phyloP scores from a whole-genome alignment of 2,113 vertebrate genomes.

The Bubo blakistoni region DNA sequence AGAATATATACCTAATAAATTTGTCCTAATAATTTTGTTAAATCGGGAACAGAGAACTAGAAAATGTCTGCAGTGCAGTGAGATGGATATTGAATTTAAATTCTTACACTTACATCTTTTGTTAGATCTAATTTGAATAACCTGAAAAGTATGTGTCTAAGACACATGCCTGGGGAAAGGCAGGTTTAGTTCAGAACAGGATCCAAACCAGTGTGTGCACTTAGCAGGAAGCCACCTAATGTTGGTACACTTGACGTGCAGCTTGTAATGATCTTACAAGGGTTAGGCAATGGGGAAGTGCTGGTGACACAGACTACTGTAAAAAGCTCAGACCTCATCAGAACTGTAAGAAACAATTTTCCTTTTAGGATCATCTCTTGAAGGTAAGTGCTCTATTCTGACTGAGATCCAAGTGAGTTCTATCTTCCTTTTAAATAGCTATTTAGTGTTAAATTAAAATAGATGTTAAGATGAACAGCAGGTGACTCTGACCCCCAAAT shows the following conservation, averaged over 20 bases:
- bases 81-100: not conserved
- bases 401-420: not conserved
- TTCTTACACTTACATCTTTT: not conserved
- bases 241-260: not conserved
- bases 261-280: not conserved
- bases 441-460: not conserved
- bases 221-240: not conserved
- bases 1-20: not conserved
- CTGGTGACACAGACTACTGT: not conserved
- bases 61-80: not conserved
- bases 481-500: not conserved
- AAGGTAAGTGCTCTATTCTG: not conserved
- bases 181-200: not conserved
- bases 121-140: conserved; percentile 22
- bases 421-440: not conserved
- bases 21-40: not conserved
- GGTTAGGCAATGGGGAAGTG: not conserved
- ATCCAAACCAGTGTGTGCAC: not conserved
- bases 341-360: not conserved
- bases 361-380: not conserved
- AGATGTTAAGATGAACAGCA: not conserved
- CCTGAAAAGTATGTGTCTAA: not conserved
- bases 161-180: not conserved
- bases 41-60: not conserved
- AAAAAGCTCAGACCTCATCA: not conserved